These are phyloP conservation scores for Aleiodes testaceus DNA, from an alignment of 2,888 invertebrate genomes.

Conservation along the genomic window DNA sequence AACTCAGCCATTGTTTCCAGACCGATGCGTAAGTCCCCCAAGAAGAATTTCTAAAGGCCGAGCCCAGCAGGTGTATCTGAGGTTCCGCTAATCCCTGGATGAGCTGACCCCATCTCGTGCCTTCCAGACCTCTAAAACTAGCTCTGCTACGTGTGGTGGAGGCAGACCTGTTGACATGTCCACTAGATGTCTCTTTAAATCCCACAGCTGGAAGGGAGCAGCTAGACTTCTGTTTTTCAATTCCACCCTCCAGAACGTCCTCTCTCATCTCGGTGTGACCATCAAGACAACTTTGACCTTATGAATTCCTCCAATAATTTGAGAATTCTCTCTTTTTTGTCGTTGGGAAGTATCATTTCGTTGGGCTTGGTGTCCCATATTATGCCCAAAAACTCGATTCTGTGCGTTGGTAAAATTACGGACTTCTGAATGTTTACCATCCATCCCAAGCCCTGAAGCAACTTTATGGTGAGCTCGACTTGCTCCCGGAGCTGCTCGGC, in stretches of 20 bases:
- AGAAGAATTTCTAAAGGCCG: conserved; percentile 34
- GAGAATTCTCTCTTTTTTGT: conserved; percentile 4
- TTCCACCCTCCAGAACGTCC: conserved; percentile 54
- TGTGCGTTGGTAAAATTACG: no score
- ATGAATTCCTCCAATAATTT: background rate
- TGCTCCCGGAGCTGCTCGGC: no score
- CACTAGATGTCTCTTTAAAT: conserved; percentile 41
- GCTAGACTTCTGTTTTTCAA: conserved; percentile 67
- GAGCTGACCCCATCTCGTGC: conserved; percentile 31
- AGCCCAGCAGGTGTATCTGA: background rate
- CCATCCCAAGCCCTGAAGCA: no score
- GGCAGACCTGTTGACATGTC: conserved; percentile 68
- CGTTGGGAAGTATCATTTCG: background rate
- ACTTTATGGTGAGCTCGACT: no score
- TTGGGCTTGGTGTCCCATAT: no score
- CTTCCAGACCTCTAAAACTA: conserved; percentile 35
- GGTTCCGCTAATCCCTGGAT: background rate
- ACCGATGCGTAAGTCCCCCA: conserved; percentile 35
- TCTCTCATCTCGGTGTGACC: conserved; percentile 56
- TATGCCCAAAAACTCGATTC: no score
- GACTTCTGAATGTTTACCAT: no score
- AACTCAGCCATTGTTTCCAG: conserved; percentile 32
- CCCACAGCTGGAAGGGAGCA: conserved; percentile 59
- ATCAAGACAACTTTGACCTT: conserved; percentile 49
- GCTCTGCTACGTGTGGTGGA: conserved; percentile 57